These are phyloP conservation scores for Pollenia labialis DNA, from an alignment of 2,888 invertebrate species.

Conservation along the genomic window DNA sequence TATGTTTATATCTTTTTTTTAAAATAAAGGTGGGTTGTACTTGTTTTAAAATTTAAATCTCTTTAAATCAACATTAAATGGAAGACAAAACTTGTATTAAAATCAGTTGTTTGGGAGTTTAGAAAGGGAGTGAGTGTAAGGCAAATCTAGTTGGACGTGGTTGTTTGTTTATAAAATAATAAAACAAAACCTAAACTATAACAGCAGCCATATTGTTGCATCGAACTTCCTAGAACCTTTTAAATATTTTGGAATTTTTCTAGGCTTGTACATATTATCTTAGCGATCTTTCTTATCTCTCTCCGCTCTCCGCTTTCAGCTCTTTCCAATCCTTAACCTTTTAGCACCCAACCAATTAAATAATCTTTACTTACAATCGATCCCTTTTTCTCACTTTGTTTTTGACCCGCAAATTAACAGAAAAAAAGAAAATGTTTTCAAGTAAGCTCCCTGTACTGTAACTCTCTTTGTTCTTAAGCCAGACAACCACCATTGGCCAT, in stretches of 20 bases:
- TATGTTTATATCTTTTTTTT: background rate
- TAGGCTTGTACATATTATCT: constrained; percentile 32
- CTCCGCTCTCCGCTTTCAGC: constrained; percentile 58
- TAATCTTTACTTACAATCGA: constrained; percentile 72
- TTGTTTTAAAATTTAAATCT: constrained; percentile 23
- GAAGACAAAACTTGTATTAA: constrained; percentile 51
- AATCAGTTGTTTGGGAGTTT: constrained; percentile 17
- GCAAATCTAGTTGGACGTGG: constrained; percentile 22
- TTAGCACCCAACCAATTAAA: constrained; percentile 40
- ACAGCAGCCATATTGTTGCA: constrained; percentile 35
- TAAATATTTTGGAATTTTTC: constrained; percentile 56
- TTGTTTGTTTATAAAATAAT: background rate
- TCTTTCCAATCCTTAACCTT: background rate
- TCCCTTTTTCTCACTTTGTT: constrained; percentile 70
- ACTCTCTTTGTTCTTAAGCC: constrained; percentile 78
- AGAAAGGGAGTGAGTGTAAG: background rate
- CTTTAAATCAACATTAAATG: constrained; percentile 45
- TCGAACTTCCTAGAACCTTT: constrained; percentile 23
- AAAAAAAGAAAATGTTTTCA: constrained; percentile 66
- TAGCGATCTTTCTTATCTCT: constrained; percentile 58
- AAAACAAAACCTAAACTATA: constrained; percentile 32
- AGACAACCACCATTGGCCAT: constrained; percentile 83
- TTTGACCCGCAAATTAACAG: constrained; percentile 74
- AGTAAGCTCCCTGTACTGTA: constrained; percentile 53
- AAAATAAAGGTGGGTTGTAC: constrained; percentile 40